Conservation (phyloP, 2,888 invertebrate genomes). For the Eucera pruinosa region DNA sequence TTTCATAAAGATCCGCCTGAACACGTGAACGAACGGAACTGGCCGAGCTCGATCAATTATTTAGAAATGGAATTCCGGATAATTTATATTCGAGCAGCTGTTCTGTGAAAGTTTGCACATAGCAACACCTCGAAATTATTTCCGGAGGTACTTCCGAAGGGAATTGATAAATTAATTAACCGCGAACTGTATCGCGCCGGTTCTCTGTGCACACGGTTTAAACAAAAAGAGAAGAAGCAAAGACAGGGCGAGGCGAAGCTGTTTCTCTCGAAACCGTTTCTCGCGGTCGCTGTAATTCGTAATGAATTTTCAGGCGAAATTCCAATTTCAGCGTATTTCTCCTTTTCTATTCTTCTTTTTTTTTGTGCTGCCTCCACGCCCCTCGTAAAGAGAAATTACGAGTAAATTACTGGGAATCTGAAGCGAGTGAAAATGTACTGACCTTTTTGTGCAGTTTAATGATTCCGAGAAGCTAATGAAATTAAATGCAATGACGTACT, state of each 20-base stretch:
- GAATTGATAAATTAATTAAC: slow-evolving; percentile 38
- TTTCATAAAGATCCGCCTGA: slow-evolving; percentile 14
- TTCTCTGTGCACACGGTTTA: neutral
- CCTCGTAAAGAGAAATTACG: too few relatives aligned
- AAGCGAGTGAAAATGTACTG: too few relatives aligned
- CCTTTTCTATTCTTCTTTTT: too few relatives aligned
- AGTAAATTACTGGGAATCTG: too few relatives aligned
- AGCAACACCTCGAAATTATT: neutral
- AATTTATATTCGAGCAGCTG: slow-evolving; percentile 21
- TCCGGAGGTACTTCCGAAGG: neutral
- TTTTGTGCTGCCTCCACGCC: too few relatives aligned
- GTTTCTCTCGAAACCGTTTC: slow-evolving; percentile 8
- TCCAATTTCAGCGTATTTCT: too few relatives aligned
- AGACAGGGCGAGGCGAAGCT: neutral
- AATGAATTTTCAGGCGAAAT: slow-evolving; percentile 14
- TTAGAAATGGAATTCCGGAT: slow-evolving; percentile 10
- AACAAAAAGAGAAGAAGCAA: slow-evolving; percentile 6
- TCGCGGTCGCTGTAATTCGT: too few relatives aligned
- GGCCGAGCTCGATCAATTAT: slow-evolving; percentile 20
- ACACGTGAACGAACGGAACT: neutral
- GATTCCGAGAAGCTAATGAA: too few relatives aligned
- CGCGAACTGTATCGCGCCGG: slow-evolving; percentile 1
- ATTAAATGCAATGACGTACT: too few relatives aligned
- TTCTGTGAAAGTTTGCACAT: neutral
- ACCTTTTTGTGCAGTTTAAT: too few relatives aligned